phyloP scores from a whole-genome alignment of 1,140 invertebrate genomes.

The Pseudomyrmex flavicornis region DNA sequence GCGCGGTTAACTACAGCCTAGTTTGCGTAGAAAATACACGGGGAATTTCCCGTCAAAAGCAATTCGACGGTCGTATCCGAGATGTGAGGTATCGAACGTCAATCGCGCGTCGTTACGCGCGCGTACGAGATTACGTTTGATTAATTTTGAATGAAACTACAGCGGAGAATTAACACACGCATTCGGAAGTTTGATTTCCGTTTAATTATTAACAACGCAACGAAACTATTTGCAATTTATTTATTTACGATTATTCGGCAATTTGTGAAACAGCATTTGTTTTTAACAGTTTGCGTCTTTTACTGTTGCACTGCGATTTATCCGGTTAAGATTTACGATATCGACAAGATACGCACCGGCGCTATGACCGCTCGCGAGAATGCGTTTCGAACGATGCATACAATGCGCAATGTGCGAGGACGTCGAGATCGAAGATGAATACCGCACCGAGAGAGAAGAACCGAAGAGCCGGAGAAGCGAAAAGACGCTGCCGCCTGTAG shows the following conservation, averaged over 20 bases:
- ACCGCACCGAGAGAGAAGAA: not conserved
- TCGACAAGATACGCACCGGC: constrained; percentile 45
- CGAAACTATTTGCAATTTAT: too few relatives aligned
- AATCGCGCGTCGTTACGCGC: not conserved
- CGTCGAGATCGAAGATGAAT: constrained; percentile 33
- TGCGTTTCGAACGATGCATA: constrained; percentile 28
- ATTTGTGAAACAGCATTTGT: too few relatives aligned
- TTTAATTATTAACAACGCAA: too few relatives aligned
- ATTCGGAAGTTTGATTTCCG: too few relatives aligned
- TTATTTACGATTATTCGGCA: not conserved
- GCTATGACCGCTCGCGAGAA: constrained; percentile 28
- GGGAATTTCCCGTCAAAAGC: constrained; percentile 19
- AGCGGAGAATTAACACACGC: too few relatives aligned
- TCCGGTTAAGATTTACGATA: not conserved
- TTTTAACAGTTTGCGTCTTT: not conserved
- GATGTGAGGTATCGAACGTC: not conserved
- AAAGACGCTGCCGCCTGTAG: not conserved
- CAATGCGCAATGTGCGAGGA: constrained; percentile 7
- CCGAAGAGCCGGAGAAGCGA: not conserved
- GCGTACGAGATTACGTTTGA: too few relatives aligned
- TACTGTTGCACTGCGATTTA: not conserved
- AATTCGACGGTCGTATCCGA: not conserved
- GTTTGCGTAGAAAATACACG: constrained; percentile 25
- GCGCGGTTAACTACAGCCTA: constrained; percentile 62
- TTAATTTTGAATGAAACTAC: too few relatives aligned